These are phyloP conservation scores for Caenorhabditis becei DNA, from an alignment of 2,888 invertebrate species.

Conservation along the genomic window DNA sequence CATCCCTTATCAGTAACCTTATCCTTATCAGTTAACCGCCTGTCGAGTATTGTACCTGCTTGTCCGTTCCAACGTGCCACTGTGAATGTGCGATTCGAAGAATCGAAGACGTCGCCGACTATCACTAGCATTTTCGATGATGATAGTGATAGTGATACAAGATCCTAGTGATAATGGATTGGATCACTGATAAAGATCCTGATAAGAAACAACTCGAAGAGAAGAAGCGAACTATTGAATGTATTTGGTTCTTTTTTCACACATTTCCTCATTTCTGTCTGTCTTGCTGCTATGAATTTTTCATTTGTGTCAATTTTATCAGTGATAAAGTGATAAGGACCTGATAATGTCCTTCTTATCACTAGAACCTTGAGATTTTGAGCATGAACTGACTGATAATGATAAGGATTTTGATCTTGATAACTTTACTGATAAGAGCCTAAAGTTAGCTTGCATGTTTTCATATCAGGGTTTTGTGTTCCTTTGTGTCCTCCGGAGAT, in stretches of 20 bases:
- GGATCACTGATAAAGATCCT: too few species aligned
- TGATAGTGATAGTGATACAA: neutral
- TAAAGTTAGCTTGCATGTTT: too few species aligned
- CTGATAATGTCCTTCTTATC: too few species aligned
- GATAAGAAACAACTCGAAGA: too few species aligned
- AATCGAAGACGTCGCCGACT: constrained; percentile 1
- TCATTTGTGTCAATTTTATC: too few species aligned
- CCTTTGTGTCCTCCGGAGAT: too few species aligned
- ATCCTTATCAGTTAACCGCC: constrained; percentile 22
- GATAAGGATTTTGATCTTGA: too few species aligned
- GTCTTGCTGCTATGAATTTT: constrained; percentile 7
- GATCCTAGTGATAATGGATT: neutral
- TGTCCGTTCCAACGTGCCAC: constrained; percentile 28
- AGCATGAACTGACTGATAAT: too few species aligned
- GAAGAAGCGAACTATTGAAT: neutral
- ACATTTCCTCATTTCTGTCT: constrained; percentile 3
- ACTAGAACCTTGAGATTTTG: too few species aligned
- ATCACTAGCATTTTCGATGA: neutral
- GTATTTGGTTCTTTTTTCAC: neutral
- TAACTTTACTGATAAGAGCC: too few species aligned
- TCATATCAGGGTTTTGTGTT: too few species aligned
- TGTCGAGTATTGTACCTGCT: constrained; percentile 23
- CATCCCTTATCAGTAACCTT: neutral
- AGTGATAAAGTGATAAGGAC: too few species aligned
- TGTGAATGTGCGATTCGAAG: constrained; percentile 31